Base-by-base conservation (phyloP, 2,797 vertebrate species). In the Phrynocephalus vlangalii region DNA sequence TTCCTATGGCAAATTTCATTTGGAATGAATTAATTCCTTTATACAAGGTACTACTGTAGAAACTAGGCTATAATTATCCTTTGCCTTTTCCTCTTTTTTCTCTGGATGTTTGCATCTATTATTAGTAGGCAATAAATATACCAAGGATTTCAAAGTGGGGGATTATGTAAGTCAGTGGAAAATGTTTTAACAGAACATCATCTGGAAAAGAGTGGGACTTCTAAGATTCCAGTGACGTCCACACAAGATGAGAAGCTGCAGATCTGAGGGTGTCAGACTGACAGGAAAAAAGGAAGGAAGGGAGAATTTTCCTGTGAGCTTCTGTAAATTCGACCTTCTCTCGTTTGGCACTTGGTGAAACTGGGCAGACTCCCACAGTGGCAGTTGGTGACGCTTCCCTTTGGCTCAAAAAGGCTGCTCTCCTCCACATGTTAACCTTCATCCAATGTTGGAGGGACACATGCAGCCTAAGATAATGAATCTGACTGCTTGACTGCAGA, bases 61-160 rank as follows among this genome's bases (percentile, higher is more conserved):
- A 56, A 13, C 9, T 56, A 56, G 52, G 52, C 9, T 56, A 56
- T 56, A 56, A 56, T 11, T 56, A 56, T 56, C 52, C 52, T 56
- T 56, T 56, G 52, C 6, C 52, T 56, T 56, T 56, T 56, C 52
- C 52, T 56, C 13, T 56, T 56, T 56, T 56, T 56, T 56, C 13
- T 13, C 52, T 56, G 52, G 52, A 1, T 18, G 76, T 72, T 28
- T 85, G 89, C 63, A 82, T 71, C 18, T 71, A 79, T 15, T 67
- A 88, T 67, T 81, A 82, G 89, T 13, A 68, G 28, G 68, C 6
- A 56, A 56, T 56, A 56, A 88, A 86, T 60, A 84, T 22, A 83
- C 1, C 16, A 90, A n/a, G 7, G 20, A 82, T 76, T 13, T 16
- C 83, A 88, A 92, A 73, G 0, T 1, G 50, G 75, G 50, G 78